Evolutionary conservation across 2,797 vertebrate genomes (phyloP), one percentile per base, ranked within the genome.

Genomic region (Eospalax fontanierii): DNA sequence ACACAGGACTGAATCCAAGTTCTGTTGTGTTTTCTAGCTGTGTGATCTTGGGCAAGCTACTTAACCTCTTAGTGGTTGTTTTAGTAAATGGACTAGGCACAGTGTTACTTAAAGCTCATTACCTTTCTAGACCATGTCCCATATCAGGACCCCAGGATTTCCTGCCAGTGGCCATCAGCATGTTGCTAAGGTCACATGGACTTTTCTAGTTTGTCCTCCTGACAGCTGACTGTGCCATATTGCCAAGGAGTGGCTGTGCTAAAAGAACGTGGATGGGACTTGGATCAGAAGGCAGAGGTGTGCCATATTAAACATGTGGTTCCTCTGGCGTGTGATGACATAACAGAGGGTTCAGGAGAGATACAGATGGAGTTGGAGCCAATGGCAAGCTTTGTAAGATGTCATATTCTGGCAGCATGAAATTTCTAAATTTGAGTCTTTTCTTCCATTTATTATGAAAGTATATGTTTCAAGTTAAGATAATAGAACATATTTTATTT

Each of bases 401-500:
- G 57, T 87, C 86, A 73, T 2, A 57, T 83, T 87, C 71, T 50
- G 35, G n/a, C 22, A 57, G 26, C 57, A 54, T 26, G 46, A 4
- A 38, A 82, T 59, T 87, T 78, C 30, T 87, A 87, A 68, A 63
- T 70, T 54, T 57, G 82, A 87, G 40, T 28, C 15, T 74, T 50
- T 38, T 40, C 79, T 90, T 87, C 6, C 16, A 18, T 59, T 43
- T 75, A 59, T 70, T 65, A 40, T 81, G 30, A 43, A 75, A 89
- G 74, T 57, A 30, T 87, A 46, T 80, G 57, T 79, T 38, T 74
- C 65, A 90, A 79, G 80, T 65, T 73, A 76, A 68, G 75, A 89
- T 57, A 83, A 14, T 73, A 38, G n/a, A 43, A 30, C 30, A 61
- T 50, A 22, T 78, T 94, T 65, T 70, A 87, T 61, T 89, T 82